Conservation (phyloP, 2,797 vertebrate genomes). For the Fringilla coelebs region DNA sequence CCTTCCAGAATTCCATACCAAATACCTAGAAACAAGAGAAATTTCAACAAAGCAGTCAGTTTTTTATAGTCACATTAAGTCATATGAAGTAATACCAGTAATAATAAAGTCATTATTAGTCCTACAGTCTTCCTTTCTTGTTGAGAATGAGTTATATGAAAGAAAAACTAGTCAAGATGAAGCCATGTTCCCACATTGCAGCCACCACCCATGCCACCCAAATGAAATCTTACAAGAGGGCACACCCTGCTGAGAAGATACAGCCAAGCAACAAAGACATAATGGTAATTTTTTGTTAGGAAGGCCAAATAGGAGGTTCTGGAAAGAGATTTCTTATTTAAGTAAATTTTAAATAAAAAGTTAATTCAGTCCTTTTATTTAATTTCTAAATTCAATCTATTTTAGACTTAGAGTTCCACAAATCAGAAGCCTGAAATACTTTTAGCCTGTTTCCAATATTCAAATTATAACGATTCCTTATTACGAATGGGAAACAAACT, state of each 20-base stretch:
- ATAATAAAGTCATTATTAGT: not conserved
- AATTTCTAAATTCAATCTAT: not conserved
- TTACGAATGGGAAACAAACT: not conserved
- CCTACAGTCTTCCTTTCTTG: not conserved
- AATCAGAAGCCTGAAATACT: not conserved
- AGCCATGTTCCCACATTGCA: not conserved
- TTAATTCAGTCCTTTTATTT: not conserved
- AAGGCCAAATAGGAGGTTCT: not conserved
- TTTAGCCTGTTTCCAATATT: not conserved
- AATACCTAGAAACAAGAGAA: slow-evolving; percentile 82
- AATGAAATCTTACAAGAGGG: not conserved
- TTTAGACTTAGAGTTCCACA: not conserved
- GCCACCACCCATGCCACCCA: not conserved
- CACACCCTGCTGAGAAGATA: not conserved
- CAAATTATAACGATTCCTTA: not conserved
- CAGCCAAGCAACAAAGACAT: not conserved
- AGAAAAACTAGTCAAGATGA: not conserved
- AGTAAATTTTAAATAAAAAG: not conserved
- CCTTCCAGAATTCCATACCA: slow-evolving; percentile 98
- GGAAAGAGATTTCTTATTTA: not conserved
- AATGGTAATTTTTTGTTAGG: not conserved
- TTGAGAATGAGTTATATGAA: not conserved
- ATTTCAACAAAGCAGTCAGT: not conserved
- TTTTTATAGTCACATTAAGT: not conserved
- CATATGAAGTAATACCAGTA: not conserved